Conservation (phyloP, 2,797 vertebrate species). For the Pantherophis vulpinus region DNA sequence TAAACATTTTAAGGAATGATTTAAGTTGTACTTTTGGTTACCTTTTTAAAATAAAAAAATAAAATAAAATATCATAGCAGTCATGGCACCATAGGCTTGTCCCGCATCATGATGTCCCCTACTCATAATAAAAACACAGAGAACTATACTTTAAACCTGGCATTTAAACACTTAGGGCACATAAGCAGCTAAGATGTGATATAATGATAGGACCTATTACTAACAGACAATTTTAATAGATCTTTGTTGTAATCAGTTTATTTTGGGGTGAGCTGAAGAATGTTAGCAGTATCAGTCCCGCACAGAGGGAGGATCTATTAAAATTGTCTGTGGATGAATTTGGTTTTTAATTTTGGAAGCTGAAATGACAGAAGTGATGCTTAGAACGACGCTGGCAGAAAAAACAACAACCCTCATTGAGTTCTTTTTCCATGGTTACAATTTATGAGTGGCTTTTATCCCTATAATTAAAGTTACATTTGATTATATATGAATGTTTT, state of each 20-base stretch:
- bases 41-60: not conserved
- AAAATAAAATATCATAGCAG: not conserved
- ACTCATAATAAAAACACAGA: not conserved
- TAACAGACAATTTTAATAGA: not conserved
- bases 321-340: not conserved
- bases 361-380: not conserved
- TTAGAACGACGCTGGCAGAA: not conserved
- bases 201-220: not conserved
- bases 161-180: not conserved
- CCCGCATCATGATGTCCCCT: not conserved
- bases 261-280: not conserved
- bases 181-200: not conserved
- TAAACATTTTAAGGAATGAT: not conserved
- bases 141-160: not conserved
- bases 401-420: not conserved
- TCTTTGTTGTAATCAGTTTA: not conserved
- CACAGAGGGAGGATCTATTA: not conserved
- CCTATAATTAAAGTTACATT: not conserved
- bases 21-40: not conserved
- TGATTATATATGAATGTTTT: not conserved
- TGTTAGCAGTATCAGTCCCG: not conserved
- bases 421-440: not conserved
- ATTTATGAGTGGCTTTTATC: not conserved
- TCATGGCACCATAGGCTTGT: not conserved
- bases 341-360: not conserved